A percentile compares a stretch with the other conserved stretches of the same genome.
Conservation (phyloP, 1,140 invertebrate species). For the Philotrypesis tridentata region DNA sequence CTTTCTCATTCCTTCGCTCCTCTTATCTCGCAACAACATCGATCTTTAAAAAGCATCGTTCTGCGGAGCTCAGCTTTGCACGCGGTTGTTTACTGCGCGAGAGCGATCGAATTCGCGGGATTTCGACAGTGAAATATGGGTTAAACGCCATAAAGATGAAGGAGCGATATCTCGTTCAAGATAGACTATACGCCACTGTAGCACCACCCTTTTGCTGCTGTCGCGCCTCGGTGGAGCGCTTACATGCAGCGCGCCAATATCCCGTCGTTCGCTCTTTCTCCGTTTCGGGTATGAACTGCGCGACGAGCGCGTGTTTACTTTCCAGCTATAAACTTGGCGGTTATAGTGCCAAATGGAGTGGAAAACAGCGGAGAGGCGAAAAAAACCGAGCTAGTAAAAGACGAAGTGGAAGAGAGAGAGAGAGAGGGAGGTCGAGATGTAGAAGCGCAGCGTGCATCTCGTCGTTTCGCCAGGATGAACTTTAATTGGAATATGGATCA, state of each 20-base stretch:
- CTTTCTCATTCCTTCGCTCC: background rate
- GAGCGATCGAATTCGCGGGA: background rate
- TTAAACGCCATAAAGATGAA: background rate
- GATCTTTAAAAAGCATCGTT: background rate
- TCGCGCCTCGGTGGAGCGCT: background rate
- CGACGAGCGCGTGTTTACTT: constrained; percentile 12
- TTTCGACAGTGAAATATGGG: background rate
- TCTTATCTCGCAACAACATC: background rate
- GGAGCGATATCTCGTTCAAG: background rate
- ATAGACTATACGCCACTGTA: background rate
- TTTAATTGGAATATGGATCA: constrained; percentile 74
- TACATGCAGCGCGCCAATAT: background rate
- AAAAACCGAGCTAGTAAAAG: constrained; percentile 54
- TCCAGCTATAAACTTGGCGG: constrained; percentile 63
- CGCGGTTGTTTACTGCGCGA: no score
- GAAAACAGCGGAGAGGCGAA: constrained; percentile 64
- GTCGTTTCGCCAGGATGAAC: constrained; percentile 70
- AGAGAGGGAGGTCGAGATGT: constrained; percentile 51
- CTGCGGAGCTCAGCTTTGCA: background rate
- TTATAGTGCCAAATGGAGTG: constrained; percentile 72
- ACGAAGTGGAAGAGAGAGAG: constrained; percentile 47
- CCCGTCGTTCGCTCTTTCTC: background rate
- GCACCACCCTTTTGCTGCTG: background rate
- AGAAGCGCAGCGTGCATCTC: constrained; percentile 53
- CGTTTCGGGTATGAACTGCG: background rate